Evolutionary conservation across 2,888 invertebrate genomes (phyloP).

Genomic region (Cryptocheilus praepositus): DNA sequence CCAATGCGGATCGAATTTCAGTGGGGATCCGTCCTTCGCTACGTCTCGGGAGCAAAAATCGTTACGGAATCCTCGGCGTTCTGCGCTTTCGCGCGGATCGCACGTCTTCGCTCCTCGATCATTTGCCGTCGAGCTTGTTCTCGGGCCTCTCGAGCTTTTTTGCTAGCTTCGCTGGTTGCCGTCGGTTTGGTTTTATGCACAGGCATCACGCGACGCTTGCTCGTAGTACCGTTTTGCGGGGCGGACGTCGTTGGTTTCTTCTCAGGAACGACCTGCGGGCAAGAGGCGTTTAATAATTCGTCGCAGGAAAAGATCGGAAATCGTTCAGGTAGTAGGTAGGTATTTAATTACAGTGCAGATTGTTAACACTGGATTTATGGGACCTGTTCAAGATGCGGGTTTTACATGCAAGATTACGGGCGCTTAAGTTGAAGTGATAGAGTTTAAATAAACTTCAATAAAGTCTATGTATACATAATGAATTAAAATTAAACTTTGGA

Average conservation of each 20-base stretch:
- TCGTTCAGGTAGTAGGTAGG: too few relatives aligned
- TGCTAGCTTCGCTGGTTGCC: conserved; percentile 73
- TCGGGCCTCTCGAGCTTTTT: conserved; percentile 78
- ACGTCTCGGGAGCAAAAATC: conserved; percentile 72
- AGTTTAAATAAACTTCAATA: too few relatives aligned
- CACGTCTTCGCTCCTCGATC: conserved; percentile 84
- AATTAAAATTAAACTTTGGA: too few relatives aligned
- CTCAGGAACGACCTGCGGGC: conserved; percentile 59
- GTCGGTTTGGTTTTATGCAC: conserved; percentile 64
- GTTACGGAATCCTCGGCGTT: conserved; percentile 64
- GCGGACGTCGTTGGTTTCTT: conserved; percentile 46
- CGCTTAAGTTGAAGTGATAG: too few relatives aligned
- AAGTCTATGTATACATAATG: too few relatives aligned
- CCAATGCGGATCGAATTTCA: conserved; percentile 17
- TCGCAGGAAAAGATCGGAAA: background rate
- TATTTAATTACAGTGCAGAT: too few relatives aligned
- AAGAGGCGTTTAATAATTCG: background rate
- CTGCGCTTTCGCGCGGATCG: conserved; percentile 74
- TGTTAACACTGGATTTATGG: too few relatives aligned
- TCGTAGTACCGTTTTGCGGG: conserved; percentile 62
- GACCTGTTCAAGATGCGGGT: too few relatives aligned
- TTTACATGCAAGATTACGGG: too few relatives aligned
- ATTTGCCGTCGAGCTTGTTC: conserved; percentile 86
- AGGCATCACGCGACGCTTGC: conserved; percentile 62
- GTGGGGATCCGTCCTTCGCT: conserved; percentile 50